These are phyloP conservation scores for Odontesthes bonariensis DNA, from an alignment of 2,113 vertebrate genomes.

Conservation along the genomic window DNA sequence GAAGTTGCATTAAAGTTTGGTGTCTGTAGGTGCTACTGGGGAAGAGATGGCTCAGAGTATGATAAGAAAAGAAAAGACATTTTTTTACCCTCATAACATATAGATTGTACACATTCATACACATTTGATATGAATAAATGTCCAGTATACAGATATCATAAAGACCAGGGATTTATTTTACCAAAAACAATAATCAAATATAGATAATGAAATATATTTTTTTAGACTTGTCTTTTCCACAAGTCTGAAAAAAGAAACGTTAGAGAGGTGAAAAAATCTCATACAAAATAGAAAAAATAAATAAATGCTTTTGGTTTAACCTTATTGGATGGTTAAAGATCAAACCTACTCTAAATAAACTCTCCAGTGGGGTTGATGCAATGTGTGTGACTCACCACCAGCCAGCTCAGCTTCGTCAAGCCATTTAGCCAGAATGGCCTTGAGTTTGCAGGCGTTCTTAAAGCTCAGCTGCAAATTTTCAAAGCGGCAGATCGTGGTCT, in stretches of 20 bases:
- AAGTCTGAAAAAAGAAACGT: background rate
- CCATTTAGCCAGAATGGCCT: constrained; percentile 97
- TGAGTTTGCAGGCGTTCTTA: constrained; percentile 97
- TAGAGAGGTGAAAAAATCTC: background rate
- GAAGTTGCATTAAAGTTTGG: background rate
- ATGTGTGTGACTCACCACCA: constrained; percentile 85
- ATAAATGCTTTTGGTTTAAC: background rate
- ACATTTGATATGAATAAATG: too few relatives aligned
- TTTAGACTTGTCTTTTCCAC: background rate
- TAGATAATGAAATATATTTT: too few relatives aligned
- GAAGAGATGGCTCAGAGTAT: too few relatives aligned
- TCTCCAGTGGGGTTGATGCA: constrained; percentile 8
- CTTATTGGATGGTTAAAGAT: background rate
- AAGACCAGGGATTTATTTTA: too few relatives aligned
- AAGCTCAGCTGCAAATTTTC: constrained; percentile 98
- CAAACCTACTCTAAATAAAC: constrained; percentile 16
- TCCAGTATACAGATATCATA: background rate
- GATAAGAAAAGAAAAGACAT: background rate
- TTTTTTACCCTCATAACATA: background rate
- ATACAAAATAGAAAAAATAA: too few relatives aligned
- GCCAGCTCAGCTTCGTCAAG: constrained; percentile 97
- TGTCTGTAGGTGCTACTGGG: background rate
- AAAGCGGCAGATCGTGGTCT: constrained; percentile 98
- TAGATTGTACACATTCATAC: background rate
- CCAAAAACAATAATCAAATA: too few relatives aligned